A percentile compares a stretch with the other conserved stretches of the same genome.
phyloP scores from a whole-genome alignment of 2,113 vertebrate genomes.

The Cyanoliseus patagonus region DNA sequence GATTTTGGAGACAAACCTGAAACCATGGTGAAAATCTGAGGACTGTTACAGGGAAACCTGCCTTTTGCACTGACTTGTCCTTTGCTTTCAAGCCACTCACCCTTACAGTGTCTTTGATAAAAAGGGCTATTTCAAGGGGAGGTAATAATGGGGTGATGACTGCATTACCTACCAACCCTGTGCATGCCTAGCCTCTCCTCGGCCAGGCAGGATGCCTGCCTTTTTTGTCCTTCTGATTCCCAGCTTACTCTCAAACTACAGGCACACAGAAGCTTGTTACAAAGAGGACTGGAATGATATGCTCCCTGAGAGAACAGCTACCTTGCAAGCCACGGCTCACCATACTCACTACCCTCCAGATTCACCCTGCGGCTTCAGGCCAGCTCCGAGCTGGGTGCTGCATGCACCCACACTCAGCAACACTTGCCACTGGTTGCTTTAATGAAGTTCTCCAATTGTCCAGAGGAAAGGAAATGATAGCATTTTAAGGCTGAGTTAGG shows the following conservation, averaged over 20 bases:
- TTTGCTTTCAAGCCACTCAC: background rate
- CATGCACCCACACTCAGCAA: background rate
- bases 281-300: background rate
- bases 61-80: background rate
- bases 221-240: background rate
- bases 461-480: background rate
- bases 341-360: background rate
- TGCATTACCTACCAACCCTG: background rate
- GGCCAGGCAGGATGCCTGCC: fast-evolving
- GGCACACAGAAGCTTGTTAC: background rate
- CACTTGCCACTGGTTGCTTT: fast-evolving
- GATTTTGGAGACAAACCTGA: background rate
- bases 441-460: background rate
- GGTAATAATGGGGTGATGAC: background rate
- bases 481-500: background rate
- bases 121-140: background rate
- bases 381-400: fast-evolving
- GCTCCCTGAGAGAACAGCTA: too few species aligned
- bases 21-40: background rate
- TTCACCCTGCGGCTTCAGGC: fast-evolving
- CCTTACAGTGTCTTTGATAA: background rate
- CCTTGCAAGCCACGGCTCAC: fast-evolving
- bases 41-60: background rate
- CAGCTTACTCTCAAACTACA: background rate
- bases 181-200: background rate